These are phyloP conservation scores for Coregonus suidteri DNA, from an alignment of 2,797 vertebrate species.

Conservation along the genomic window DNA sequence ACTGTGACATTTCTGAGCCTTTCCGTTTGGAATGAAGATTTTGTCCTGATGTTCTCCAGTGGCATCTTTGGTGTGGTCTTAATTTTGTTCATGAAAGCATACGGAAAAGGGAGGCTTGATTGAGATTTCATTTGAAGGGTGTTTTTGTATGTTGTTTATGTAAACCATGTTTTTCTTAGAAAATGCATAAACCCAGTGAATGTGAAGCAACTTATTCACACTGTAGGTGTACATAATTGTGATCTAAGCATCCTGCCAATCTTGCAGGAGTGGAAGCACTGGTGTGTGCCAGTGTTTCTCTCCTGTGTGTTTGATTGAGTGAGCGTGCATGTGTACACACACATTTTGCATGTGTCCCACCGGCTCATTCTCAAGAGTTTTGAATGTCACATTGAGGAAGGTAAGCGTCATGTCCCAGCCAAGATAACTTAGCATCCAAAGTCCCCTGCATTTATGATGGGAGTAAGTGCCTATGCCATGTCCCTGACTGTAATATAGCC, in stretches of 20 bases:
- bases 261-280: neutral
- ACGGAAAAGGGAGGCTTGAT: neutral
- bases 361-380: conserved; percentile 14
- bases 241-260: neutral
- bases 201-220: neutral
- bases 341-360: neutral
- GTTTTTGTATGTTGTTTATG: neutral
- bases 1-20: neutral
- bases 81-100: neutral
- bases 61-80: neutral
- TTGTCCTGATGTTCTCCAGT: neutral
- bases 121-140: neutral
- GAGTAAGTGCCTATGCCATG: neutral
- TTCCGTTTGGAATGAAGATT: neutral
- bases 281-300: neutral
- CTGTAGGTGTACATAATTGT: neutral
- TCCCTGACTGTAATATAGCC: neutral
- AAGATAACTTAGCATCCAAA: conserved; percentile 49
- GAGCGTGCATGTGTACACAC: neutral
- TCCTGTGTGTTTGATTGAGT: neutral
- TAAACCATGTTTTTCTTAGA: neutral
- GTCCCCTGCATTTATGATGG: conserved; percentile 57
- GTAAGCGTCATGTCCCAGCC: neutral
- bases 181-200: neutral
- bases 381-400: conserved; percentile 25